Percentiles rank a stretch among this genome's conserved stretches.
These are phyloP conservation scores for Theodoxus fluviatilis DNA, from an alignment of 2,888 invertebrate species.

Conservation along the genomic window DNA sequence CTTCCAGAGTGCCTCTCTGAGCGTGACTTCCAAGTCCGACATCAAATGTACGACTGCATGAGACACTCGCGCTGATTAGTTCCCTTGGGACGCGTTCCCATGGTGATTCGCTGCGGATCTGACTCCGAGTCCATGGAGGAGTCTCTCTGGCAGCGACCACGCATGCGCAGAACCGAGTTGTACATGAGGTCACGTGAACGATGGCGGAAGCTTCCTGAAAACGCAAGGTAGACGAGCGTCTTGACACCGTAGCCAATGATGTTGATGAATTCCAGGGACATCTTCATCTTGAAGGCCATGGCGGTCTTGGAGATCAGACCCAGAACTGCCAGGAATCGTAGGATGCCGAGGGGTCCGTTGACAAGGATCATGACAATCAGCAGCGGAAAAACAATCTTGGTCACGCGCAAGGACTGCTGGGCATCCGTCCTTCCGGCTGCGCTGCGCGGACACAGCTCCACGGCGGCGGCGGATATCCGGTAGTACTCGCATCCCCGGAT, in stretches of 20 bases:
- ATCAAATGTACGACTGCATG: conserved; percentile 22
- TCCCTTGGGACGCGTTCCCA: neutral
- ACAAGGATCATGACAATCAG: conserved; percentile 28
- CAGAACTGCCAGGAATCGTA: conserved; percentile 25
- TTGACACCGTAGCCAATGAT: conserved; percentile 32
- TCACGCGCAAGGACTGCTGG: conserved; percentile 28
- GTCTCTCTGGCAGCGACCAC: neutral
- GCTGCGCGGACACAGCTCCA: conserved; percentile 26
- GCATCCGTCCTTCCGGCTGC: neutral
- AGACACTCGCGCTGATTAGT: neutral
- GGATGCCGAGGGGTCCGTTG: conserved; percentile 30
- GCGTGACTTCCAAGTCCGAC: too few relatives aligned
- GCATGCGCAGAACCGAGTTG: conserved; percentile 6
- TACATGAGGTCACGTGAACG: conserved; percentile 19
- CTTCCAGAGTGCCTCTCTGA: too few relatives aligned
- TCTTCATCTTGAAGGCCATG: conserved; percentile 22
- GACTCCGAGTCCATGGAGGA: neutral
- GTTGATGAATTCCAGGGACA: conserved; percentile 26
- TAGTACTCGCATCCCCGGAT: conserved; percentile 42
- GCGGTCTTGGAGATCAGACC: neutral
- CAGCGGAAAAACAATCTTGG: conserved; percentile 33
- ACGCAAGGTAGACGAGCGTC: conserved; percentile 31
- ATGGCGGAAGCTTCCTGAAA: conserved; percentile 31
- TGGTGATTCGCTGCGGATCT: conserved; percentile 20
- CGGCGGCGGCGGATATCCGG: conserved; percentile 34